A percentile compares a stretch with the other conserved stretches of the same genome.
These are phyloP conservation scores for Theocolax elegans DNA, from an alignment of 1,140 invertebrate genomes.

Conservation along the genomic window DNA sequence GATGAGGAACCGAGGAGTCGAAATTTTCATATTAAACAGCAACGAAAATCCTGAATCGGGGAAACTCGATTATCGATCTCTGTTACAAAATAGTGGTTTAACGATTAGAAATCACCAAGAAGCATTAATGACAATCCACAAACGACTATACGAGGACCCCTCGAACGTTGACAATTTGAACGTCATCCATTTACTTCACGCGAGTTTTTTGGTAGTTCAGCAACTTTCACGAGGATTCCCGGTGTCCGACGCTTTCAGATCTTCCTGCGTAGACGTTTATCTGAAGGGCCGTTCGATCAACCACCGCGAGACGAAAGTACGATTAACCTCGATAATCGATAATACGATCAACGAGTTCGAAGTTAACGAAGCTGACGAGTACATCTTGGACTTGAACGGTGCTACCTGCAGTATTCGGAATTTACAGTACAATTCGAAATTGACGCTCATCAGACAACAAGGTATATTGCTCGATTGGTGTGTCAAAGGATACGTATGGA, in stretches of 20 bases:
- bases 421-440: conserved; percentile 54
- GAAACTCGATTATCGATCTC: conserved; percentile 68
- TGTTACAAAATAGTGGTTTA: conserved; percentile 70
- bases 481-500: background rate
- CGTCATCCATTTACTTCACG: conserved; percentile 73
- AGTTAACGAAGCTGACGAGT: conserved; percentile 18
- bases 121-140: conserved; percentile 69
- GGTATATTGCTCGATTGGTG: conserved; percentile 52
- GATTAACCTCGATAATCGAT: conserved; percentile 50
- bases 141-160: conserved; percentile 58
- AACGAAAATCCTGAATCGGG: conserved; percentile 56
- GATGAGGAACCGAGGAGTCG: conserved; percentile 97
- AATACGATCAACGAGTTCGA: conserved; percentile 42
- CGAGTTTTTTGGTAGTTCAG: conserved; percentile 73
- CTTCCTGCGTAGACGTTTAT: conserved; percentile 77
- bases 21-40: conserved; percentile 80
- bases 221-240: conserved; percentile 73
- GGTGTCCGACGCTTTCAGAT: conserved; percentile 67
- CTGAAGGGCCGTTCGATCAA: conserved; percentile 71
- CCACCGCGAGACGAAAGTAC: conserved; percentile 50
- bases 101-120: conserved; percentile 58
- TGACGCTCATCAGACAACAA: conserved; percentile 58
- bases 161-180: conserved; percentile 69
- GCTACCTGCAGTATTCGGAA: conserved; percentile 51
- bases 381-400: conserved; percentile 42